phyloP scores from a whole-genome alignment of 2,113 vertebrate genomes.

The Oplegnathus fasciatus region DNA sequence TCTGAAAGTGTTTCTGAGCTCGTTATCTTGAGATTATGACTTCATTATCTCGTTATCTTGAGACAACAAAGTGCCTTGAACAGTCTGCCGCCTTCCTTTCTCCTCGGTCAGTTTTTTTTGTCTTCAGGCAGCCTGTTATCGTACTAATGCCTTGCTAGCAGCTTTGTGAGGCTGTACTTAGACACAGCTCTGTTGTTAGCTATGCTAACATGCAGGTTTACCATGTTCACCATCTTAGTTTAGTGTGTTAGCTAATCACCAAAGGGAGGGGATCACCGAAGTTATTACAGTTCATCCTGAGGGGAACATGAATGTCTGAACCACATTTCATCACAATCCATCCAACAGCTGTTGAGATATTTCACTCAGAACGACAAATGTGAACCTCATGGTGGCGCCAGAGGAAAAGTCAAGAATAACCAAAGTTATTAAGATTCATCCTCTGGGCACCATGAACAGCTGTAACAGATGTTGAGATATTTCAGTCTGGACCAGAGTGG shows the following conservation, averaged over 20 bases:
- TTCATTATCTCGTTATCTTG: neutral
- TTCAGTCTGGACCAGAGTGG: too few relatives aligned
- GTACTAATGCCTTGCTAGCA: too few relatives aligned
- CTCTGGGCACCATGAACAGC: neutral
- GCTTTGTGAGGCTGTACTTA: too few relatives aligned
- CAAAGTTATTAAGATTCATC: neutral
- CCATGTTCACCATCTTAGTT: neutral
- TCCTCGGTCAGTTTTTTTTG: neutral
- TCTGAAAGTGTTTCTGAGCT: neutral
- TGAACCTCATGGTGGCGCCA: neutral
- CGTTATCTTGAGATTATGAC: neutral
- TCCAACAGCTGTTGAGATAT: too few relatives aligned
- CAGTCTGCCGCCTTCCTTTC: neutral
- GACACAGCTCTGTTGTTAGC: neutral
- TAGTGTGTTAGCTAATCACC: too few relatives aligned
- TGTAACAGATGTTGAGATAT: neutral
- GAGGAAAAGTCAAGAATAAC: neutral
- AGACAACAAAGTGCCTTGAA: neutral
- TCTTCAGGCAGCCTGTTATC: neutral
- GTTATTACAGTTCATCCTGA: too few relatives aligned
- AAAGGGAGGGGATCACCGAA: too few relatives aligned
- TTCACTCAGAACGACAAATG: neutral
- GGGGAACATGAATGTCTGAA: too few relatives aligned
- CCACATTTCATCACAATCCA: too few relatives aligned
- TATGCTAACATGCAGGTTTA: slow-evolving; percentile 5